Conservation (phyloP, 1,140 invertebrate species). For the Musca vetustissima region DNA sequence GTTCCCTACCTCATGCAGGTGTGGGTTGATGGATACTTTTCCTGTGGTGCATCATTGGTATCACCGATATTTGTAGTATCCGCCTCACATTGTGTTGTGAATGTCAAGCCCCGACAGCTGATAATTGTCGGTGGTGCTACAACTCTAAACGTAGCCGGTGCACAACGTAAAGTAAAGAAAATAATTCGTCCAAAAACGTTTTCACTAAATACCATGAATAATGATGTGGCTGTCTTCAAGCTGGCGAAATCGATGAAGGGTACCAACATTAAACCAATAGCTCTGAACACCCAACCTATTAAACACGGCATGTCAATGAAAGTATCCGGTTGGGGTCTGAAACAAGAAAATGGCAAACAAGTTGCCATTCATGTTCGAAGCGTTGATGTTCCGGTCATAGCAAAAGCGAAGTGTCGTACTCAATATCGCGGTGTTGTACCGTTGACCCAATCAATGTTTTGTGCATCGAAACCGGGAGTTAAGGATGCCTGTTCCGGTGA, state of each 20-base stretch:
- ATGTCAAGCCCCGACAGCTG: slow-evolving; percentile 32
- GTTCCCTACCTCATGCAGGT: slow-evolving; percentile 45
- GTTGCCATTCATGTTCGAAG: slow-evolving; percentile 38
- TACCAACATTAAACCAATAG: slow-evolving; percentile 37
- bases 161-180: slow-evolving; percentile 32
- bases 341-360: slow-evolving; percentile 29
- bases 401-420: slow-evolving; percentile 34
- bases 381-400: slow-evolving; percentile 36
- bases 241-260: slow-evolving; percentile 35
- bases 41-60: slow-evolving; percentile 42
- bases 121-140: slow-evolving; percentile 39
- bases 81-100: slow-evolving; percentile 45
- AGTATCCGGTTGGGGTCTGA: slow-evolving; percentile 45
- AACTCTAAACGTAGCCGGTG: slow-evolving; percentile 33
- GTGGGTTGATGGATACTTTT: slow-evolving; percentile 34
- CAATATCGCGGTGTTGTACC: slow-evolving; percentile 39
- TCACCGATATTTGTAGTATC: slow-evolving; percentile 41
- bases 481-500: slow-evolving; percentile 59
- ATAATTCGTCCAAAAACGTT: slow-evolving; percentile 41
- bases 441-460: slow-evolving; percentile 44
- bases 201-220: slow-evolving; percentile 36
- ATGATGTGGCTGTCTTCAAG: slow-evolving; percentile 44
- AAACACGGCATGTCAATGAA: slow-evolving; percentile 39
- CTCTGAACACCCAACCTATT: slow-evolving; percentile 35
- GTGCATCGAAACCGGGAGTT: slow-evolving; percentile 37